Base-by-base conservation (phyloP, 2,113 vertebrate species). In the Amazona vittata region DNA sequence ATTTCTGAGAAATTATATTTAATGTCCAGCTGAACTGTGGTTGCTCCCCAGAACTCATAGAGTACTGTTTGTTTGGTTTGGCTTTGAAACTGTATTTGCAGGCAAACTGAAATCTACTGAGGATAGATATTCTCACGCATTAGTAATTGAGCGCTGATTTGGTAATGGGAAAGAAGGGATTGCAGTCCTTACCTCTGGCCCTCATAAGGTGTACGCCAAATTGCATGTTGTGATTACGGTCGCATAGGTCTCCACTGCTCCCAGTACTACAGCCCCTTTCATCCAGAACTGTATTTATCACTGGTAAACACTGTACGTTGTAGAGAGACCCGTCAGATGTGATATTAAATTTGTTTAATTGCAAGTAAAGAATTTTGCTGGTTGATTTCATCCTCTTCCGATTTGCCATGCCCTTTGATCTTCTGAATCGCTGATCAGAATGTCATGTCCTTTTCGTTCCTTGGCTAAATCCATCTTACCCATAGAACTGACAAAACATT, bases 331-430 rank as follows among this genome's bases (percentile, higher is more conserved):
- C 17, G 31, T 91, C 55, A 86, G n/a, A 70, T 65, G 28, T 49
- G 31, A 26, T 84, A 31, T 53, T 91, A 87, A 86, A 74, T 49
- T 62, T 31, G 14, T 86, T 70, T 87, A 92, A 96, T 69, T 94
- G 50, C 50, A 93, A 83, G 20, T 64, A 53, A 90, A 60, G 12
- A 78, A 49, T 81, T 96, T 85, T 83, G 3, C 60, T 83, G 43
- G 25, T 80, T 80, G 57, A 31, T 94, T 90, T 75, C 43, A 33
- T 64, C 59, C 20, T 63, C 6, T 74, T 70, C 46, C 89, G 70
- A 39, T 93, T 89, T 93, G 53, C 31, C 28, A 28, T 68, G 59
- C 75, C 37, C 50, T 96, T 92, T 96, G 75, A 85, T 92, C 90
- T 96, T 91, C 77, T 81, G 87, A 55, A 91, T 84, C 0, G 0